A percentile compares a stretch with the other conserved stretches of the same genome.
Evolutionary conservation across 2,797 vertebrate genomes (phyloP).

Genomic region (Eulemur mongoz): DNA sequence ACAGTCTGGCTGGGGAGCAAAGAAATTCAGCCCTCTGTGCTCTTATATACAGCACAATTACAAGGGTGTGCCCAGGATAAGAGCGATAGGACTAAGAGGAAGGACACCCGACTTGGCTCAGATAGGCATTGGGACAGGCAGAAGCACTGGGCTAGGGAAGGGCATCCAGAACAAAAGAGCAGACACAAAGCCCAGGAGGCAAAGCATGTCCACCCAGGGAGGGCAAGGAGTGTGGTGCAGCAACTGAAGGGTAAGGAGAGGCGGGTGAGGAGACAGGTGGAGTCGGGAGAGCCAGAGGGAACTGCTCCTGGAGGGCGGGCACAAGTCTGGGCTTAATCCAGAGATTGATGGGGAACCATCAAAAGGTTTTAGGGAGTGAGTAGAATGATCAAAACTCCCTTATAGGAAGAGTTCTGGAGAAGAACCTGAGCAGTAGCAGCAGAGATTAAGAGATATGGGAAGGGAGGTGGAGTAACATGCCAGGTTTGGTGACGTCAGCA

Average conservation of each 20-base stretch:
- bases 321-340: not conserved
- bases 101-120: not conserved
- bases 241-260: not conserved
- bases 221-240: not conserved
- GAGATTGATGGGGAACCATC: not conserved
- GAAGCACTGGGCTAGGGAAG: not conserved
- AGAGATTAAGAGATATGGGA: not conserved
- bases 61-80: not conserved
- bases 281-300: not conserved
- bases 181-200: not conserved
- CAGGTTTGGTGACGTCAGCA: not conserved
- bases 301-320: not conserved
- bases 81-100: too few species aligned
- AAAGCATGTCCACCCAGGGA: not conserved
- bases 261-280: rapidly evolving
- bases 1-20: not conserved
- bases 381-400: not conserved
- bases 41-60: not conserved
- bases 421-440: not conserved
- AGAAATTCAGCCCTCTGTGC: not conserved
- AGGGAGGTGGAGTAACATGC: rapidly evolving
- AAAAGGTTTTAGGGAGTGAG: not conserved
- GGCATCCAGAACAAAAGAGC: not conserved
- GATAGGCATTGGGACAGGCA: not conserved
- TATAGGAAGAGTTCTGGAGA: not conserved